Percentiles rank a stretch among this genome's conserved stretches.
Conservation (phyloP, 2,888 invertebrate species). For the Drosophila trichaetosa region DNA sequence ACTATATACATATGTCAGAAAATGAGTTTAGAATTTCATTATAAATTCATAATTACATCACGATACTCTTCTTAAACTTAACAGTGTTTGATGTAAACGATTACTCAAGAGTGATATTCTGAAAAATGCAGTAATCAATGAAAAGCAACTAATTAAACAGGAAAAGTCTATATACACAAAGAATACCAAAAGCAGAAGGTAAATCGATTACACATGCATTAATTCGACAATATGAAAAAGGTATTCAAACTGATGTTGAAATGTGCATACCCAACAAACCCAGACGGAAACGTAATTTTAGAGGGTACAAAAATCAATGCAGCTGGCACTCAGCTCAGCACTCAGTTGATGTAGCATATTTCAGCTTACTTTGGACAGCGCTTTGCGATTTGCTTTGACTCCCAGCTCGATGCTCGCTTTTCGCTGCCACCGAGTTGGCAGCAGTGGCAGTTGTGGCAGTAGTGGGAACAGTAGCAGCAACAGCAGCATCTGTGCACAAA, state of each 20-base stretch:
- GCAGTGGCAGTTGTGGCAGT: conserved; percentile 11
- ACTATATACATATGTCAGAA: background rate
- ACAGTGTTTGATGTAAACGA: too few species aligned
- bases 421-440: conserved; percentile 32
- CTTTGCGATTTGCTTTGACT: conserved; percentile 12
- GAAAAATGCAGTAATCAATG: background rate
- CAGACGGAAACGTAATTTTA: background rate
- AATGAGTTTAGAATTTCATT: background rate
- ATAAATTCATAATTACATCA: background rate
- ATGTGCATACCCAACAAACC: background rate
- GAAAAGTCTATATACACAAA: background rate
- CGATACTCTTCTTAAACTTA: background rate
- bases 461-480: background rate
- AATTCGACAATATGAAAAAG: background rate
- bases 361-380: conserved; percentile 25
- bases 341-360: conserved; percentile 58
- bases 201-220: background rate
- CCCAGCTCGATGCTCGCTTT: conserved; percentile 10
- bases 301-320: conserved; percentile 68
- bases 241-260: too few species aligned
- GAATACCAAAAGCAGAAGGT: background rate
- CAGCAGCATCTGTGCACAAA: conserved; percentile 57
- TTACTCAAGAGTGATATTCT: background rate
- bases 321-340: conserved; percentile 49
- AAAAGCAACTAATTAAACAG: background rate